Percentiles rank a stretch among this genome's conserved stretches.
Evolutionary conservation across 2,113 vertebrate species (phyloP).

Genomic region (Blennius ocellaris): DNA sequence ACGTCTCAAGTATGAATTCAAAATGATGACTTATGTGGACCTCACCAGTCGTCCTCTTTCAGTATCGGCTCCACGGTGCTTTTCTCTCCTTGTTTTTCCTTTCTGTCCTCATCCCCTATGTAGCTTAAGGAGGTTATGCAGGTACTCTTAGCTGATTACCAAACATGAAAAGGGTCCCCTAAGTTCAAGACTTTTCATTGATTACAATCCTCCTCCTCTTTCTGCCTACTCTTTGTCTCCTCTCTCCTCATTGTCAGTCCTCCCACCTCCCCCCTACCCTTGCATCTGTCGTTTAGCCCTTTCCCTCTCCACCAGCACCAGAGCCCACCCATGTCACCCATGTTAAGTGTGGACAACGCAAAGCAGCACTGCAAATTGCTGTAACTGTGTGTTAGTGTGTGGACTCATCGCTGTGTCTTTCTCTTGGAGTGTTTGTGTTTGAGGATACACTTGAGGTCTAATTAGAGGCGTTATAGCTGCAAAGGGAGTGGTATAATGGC

Average conservation of each 20-base stretch:
- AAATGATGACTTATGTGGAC: not conserved
- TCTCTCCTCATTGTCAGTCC: conserved; percentile 68
- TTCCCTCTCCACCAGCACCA: conserved; percentile 21
- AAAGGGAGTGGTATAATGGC: conserved; percentile 93
- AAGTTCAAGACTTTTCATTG: conserved; percentile 79
- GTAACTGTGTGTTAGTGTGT: conserved; percentile 30
- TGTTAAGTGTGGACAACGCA: conserved; percentile 51
- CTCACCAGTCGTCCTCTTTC: conserved; percentile 13
- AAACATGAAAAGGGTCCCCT: conserved; percentile 82
- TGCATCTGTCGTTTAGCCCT: conserved; percentile 5
- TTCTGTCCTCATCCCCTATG: conserved; percentile 26
- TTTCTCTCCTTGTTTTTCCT: conserved; percentile 14
- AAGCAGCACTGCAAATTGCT: conserved; percentile 37
- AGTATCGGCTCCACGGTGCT: not conserved
- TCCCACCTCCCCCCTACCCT: conserved; percentile 23
- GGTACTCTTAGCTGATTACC: conserved; percentile 77
- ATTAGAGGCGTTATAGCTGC: conserved; percentile 95
- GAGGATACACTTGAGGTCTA: conserved; percentile 92
- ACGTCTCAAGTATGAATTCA: not conserved
- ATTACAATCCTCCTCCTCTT: conserved; percentile 54
- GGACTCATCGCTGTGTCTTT: conserved; percentile 50
- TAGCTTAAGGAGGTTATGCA: conserved; percentile 57
- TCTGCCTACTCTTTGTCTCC: conserved; percentile 67
- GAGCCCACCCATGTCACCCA: conserved; percentile 29
- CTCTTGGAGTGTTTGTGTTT: conserved; percentile 88